Evolutionary conservation across 2,113 vertebrate genomes (phyloP).

Genomic region (Oryzias woworae): DNA sequence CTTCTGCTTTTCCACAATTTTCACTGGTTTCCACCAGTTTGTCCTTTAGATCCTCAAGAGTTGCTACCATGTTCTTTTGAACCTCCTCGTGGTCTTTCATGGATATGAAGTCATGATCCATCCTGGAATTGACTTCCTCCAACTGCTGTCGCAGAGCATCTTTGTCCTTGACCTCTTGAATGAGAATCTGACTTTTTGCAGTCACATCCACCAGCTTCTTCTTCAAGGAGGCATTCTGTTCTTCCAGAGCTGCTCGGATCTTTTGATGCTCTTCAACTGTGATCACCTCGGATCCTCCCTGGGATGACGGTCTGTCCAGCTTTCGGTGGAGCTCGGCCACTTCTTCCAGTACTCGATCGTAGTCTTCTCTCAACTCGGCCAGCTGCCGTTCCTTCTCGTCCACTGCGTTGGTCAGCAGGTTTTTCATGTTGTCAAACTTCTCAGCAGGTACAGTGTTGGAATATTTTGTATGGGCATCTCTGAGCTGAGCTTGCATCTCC

Average conservation of each 20-base stretch:
- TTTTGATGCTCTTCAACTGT: slow-evolving; percentile 79
- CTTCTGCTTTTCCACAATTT: slow-evolving; percentile 79
- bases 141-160: slow-evolving; percentile 83
- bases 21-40: slow-evolving; percentile 83
- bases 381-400: slow-evolving; percentile 85
- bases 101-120: slow-evolving; percentile 84
- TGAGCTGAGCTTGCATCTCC: slow-evolving; percentile 79
- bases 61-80: slow-evolving; percentile 75
- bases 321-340: slow-evolving; percentile 79
- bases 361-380: slow-evolving; percentile 79
- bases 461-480: slow-evolving; percentile 71
- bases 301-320: slow-evolving; percentile 63
- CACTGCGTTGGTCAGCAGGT: slow-evolving; percentile 80
- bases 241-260: slow-evolving; percentile 77
- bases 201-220: slow-evolving; percentile 81
- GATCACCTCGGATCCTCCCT: slow-evolving; percentile 50
- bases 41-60: slow-evolving; percentile 83
- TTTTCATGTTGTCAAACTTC: slow-evolving; percentile 90
- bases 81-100: slow-evolving; percentile 82
- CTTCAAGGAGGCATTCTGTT: slow-evolving; percentile 76
- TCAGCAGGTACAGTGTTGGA: slow-evolving; percentile 76
- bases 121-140: slow-evolving; percentile 78
- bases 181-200: slow-evolving; percentile 80
- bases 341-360: slow-evolving; percentile 80
- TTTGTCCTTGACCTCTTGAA: slow-evolving; percentile 84